Percentiles rank a stretch among this genome's conserved stretches.
Evolutionary conservation across 2,113 vertebrate species (phyloP).

Genomic region (Oxyruncus cristatus): DNA sequence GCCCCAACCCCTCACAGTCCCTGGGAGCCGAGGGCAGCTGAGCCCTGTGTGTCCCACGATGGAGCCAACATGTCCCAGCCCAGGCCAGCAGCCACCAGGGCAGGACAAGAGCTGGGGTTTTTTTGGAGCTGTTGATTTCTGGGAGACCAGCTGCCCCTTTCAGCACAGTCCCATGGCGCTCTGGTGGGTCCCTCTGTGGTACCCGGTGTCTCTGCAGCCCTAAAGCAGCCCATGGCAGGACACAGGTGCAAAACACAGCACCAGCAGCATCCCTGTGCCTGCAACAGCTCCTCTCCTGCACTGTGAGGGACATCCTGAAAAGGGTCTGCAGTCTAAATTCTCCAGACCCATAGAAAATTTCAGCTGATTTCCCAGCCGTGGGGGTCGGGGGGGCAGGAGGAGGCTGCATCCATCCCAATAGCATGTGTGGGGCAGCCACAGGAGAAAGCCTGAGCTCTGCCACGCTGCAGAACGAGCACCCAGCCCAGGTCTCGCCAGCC

Average conservation of each 20-base stretch:
- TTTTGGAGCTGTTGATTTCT: background rate
- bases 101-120: background rate
- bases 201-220: background rate
- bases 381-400: background rate
- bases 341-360: background rate
- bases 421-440: fast-evolving
- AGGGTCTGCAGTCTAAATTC: background rate
- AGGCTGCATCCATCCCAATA: background rate
- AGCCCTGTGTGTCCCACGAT: background rate
- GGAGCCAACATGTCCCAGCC: background rate
- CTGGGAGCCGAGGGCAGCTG: background rate
- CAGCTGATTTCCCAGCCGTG: background rate
- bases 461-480: background rate
- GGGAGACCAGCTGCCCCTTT: background rate
- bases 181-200: background rate
- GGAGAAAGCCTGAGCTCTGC: background rate
- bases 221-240: background rate
- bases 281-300: fast-evolving
- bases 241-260: background rate
- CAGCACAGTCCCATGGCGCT: fast-evolving
- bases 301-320: fast-evolving
- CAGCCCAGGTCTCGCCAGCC: fast-evolving
- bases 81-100: background rate
- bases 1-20: background rate
- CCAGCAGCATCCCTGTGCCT: background rate